Evolutionary conservation across 2,113 vertebrate genomes (phyloP).

Genomic region (Centropus bengalensis): DNA sequence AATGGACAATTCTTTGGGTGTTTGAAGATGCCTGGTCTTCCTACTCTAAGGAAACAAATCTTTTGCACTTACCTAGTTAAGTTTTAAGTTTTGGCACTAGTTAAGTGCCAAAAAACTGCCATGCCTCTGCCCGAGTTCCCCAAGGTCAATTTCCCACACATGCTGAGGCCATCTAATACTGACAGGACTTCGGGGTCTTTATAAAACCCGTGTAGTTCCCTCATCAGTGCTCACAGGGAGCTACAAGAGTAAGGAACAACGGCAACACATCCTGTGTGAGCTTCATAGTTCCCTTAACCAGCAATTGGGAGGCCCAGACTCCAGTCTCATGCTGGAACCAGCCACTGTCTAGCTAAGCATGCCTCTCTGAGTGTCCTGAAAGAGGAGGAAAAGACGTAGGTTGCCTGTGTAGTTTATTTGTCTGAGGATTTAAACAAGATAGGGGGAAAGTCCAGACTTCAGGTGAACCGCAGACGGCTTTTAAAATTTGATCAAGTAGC

Average conservation of each 20-base stretch:
- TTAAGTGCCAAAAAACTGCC: neutral
- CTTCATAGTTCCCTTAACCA: neutral
- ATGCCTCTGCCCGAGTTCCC: neutral
- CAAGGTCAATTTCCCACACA: neutral
- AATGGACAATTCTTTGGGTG: neutral
- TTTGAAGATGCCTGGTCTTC: neutral
- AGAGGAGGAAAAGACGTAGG: neutral
- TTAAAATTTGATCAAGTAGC: neutral
- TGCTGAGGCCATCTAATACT: neutral
- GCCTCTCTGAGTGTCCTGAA: neutral
- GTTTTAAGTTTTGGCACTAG: too few species aligned
- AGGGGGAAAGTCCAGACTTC: neutral
- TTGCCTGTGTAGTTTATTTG: neutral
- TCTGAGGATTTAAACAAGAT: neutral
- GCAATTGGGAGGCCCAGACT: neutral
- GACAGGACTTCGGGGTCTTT: neutral
- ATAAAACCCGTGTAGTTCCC: neutral
- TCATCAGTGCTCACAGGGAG: neutral
- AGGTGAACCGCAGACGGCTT: neutral
- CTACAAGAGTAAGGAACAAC: neutral
- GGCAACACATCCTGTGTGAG: fast-evolving
- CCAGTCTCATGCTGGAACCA: neutral
- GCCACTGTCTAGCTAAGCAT: neutral
- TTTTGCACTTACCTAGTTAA: neutral
- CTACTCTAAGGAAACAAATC: neutral